Evolutionary conservation across 2,797 vertebrate species (phyloP), one percentile per base, ranked within the genome.

Genomic region (Cynopterus sphinx): DNA sequence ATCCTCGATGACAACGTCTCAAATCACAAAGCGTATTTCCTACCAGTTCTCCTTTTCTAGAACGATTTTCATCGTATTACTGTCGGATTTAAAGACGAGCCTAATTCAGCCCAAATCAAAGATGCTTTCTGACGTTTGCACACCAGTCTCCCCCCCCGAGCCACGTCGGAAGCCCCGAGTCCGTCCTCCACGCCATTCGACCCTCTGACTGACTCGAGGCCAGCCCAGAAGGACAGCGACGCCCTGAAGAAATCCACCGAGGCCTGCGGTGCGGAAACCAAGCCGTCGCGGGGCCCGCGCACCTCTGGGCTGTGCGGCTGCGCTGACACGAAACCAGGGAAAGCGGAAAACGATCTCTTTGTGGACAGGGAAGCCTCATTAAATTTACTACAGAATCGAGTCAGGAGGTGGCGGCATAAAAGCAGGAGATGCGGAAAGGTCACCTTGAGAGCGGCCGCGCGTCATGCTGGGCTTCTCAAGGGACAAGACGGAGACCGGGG

Each of bases 171-270:
- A 53, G 75, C 71, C 36, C 70, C 7, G 31, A 65, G 36, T 36
- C 51, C 22, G 36, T 39, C 33, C 70, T 51, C 57, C 4, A 1
- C 6, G 31, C 19, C 59, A 61, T 15, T 36, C 28, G 3, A 4
- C 5, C 43, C 63, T 26, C 31, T 4, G 0, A 36, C 8, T 21
- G 33, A 33, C 33, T 28, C 24, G 5, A 4, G 43, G n/a, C 59
- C 22, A 1, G 12, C 61, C 65, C 26, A 36, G 61, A 65, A 51
- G 46, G 59, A 43, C 6, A 46, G 26, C 26, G 0, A 0, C 1
- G 2, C 84, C 71, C 28, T 28, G 0, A 0, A 7, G 15, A 24
- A 61, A 36, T 22, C 9, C 10, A 13, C 0, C 0, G 28, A 51
- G 36, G 10, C 15, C 0, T 0, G 46, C 39, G 13, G 33, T 6